A percentile compares a stretch with the other conserved stretches of the same genome.
Evolutionary conservation across 1,140 invertebrate species (phyloP).

Genomic region (Agrypnia vestita): DNA sequence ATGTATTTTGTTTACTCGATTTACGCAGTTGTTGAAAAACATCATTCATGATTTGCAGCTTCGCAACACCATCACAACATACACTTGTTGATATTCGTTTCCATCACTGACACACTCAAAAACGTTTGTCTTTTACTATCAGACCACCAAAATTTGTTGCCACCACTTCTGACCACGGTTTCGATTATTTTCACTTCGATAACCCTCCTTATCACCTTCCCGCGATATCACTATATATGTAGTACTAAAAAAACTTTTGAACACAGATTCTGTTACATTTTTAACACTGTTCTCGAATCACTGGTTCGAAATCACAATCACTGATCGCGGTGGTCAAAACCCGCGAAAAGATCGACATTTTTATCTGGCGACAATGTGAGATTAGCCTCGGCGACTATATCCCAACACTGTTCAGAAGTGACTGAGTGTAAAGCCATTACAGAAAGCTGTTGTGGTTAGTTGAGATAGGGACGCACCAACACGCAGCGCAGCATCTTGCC

Average conservation of each 20-base stretch:
- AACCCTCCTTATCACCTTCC: not conserved
- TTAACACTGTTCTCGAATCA: not conserved
- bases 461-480: slow-evolving; percentile 14
- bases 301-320: slow-evolving; percentile 14
- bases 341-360: slow-evolving; percentile 36
- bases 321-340: not conserved
- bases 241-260: too few species aligned
- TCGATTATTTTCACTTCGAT: not conserved
- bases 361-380: slow-evolving; percentile 6
- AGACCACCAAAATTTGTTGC: not conserved
- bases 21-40: not conserved
- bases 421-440: slow-evolving; percentile 46
- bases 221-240: not conserved
- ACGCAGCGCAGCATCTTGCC: slow-evolving; percentile 9
- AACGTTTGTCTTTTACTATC: not conserved
- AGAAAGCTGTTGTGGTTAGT: slow-evolving; percentile 46
- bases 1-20: too few species aligned
- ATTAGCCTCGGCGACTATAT: slow-evolving; percentile 7
- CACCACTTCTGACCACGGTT: too few species aligned
- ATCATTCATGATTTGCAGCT: not conserved
- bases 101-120: not conserved
- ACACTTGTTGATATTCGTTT: not conserved
- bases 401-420: slow-evolving; percentile 21
- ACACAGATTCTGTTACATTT: too few species aligned
- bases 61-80: not conserved